phyloP scores from a whole-genome alignment of 2,113 vertebrate species.

The Crotophaga sulcirostris region DNA sequence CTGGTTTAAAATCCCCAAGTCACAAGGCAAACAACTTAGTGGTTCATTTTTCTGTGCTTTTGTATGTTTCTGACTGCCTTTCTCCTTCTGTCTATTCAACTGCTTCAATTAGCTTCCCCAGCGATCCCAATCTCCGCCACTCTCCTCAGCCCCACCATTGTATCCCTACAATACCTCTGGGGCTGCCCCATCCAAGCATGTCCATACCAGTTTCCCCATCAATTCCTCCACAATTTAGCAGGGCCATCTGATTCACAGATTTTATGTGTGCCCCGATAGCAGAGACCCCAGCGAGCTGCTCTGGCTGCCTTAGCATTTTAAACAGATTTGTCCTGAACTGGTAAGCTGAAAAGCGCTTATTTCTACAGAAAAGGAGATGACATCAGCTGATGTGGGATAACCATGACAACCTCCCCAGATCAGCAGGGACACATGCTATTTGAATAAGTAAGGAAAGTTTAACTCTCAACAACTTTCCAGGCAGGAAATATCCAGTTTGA shows the following conservation, averaged over 20 bases:
- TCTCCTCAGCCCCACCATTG: slow-evolving; percentile 64
- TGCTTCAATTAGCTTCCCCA: slow-evolving; percentile 59
- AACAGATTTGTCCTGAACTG: slow-evolving; percentile 59
- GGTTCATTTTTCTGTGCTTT: slow-evolving; percentile 55
- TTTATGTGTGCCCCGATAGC: neutral
- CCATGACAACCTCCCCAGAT: slow-evolving; percentile 67
- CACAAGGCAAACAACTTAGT: slow-evolving; percentile 62
- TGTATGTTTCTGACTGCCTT: slow-evolving; percentile 36
- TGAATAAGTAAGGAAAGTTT: slow-evolving; percentile 52
- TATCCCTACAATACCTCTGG: slow-evolving; percentile 57
- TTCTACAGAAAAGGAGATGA: slow-evolving; percentile 65
- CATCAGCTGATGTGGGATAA: slow-evolving; percentile 69
- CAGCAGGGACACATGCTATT: slow-evolving; percentile 44
- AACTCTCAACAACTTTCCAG: slow-evolving; percentile 9
- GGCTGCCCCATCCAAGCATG: slow-evolving; percentile 54
- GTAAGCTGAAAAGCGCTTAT: slow-evolving; percentile 63
- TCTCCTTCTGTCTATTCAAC: slow-evolving; percentile 61
- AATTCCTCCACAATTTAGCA: slow-evolving; percentile 19
- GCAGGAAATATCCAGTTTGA: slow-evolving; percentile 22
- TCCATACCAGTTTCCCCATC: slow-evolving; percentile 45
- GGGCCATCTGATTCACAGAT: slow-evolving; percentile 55
- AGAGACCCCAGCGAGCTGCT: slow-evolving; percentile 1
- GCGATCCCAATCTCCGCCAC: neutral
- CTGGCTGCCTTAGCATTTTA: slow-evolving; percentile 56
- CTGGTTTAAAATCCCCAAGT: slow-evolving; percentile 37